Evolutionary conservation across 2,113 vertebrate species (phyloP), one percentile per base, ranked within the genome.

Genomic region (Eleginops maclovinus): DNA sequence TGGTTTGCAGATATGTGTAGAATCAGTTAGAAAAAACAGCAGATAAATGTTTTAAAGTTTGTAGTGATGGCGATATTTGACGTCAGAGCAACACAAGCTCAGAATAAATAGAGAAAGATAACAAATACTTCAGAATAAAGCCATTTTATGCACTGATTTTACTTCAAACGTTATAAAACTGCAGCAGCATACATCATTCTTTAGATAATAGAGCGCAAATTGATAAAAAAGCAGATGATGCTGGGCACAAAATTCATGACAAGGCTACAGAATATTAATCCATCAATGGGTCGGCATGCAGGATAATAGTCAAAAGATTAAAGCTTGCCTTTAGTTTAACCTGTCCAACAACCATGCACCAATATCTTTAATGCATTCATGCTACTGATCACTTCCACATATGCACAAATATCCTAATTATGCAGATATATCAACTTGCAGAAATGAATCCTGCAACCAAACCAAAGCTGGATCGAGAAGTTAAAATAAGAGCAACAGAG

Each of bases 401-500:
- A 36, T 36, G 31, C 51, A 58, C 56, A 68, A 43, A 51, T 69
- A 31, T 74, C 44, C 11, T 47, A 28, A 44, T 44, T 3, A 43
- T 12, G 51, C 59, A 72, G 61, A 31, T 51, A n/a, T 62, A 72
- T 75, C 47, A 61, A 31, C 28, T 17, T 3, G 21, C 16, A 62
- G 22, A 75, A 77, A 71, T 49, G 41, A 77, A 83, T 51, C 17
- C 68, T 7, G 59, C 31, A 53, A 31, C 21, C 40, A 50, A 79
- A 76, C 36, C 72, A 61, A 64, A 75, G 46, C 69, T 61, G 41
- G n/a, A 51, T 24, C 13, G 2, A 43, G 61, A 40, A 72, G 66
- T 70, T 81, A 47, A 83, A 26, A 66, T 65, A 14, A 46, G 44
- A 5, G 64, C 75, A 75, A 11, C 43, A 19, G 44, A 75, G 74